Conservation (phyloP, 2,113 vertebrate species). For the Spilogale gracilis region DNA sequence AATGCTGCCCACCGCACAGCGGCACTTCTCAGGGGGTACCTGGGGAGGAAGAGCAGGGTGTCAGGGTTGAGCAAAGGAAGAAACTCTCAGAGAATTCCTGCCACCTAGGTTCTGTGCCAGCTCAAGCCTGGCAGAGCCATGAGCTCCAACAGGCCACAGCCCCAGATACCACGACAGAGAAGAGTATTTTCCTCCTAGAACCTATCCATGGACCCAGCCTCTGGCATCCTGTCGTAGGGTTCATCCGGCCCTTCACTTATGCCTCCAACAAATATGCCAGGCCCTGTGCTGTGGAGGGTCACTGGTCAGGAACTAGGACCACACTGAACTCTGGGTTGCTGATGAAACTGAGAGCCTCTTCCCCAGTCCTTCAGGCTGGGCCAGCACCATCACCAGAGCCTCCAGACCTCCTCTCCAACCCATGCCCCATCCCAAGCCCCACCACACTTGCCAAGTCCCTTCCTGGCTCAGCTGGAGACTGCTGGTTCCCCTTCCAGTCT, state of each 20-base stretch:
- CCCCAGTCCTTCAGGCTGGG: not conserved
- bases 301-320: not conserved
- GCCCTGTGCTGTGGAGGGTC: not conserved
- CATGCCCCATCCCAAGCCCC: not conserved
- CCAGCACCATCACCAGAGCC: not conserved
- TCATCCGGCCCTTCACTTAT: not conserved
- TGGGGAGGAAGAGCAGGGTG: conserved; percentile 65
- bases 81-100: not conserved
- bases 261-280: not conserved
- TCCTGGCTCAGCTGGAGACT: not conserved
- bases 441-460: not conserved
- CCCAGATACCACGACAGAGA: not conserved
- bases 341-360: not conserved
- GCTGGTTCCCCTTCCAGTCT: not conserved
- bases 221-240: not conserved
- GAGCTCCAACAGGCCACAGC: not conserved
- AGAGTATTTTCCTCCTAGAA: not conserved
- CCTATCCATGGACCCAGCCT: not conserved
- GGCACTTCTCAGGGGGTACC: conserved; percentile 91
- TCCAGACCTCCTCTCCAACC: not conserved
- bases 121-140: not conserved
- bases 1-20: conserved; percentile 94
- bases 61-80: conserved; percentile 56
- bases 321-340: not conserved
- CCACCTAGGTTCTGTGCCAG: not conserved